Evolutionary conservation across 2,113 vertebrate species (phyloP).

Genomic region (Hypanus sabinus): DNA sequence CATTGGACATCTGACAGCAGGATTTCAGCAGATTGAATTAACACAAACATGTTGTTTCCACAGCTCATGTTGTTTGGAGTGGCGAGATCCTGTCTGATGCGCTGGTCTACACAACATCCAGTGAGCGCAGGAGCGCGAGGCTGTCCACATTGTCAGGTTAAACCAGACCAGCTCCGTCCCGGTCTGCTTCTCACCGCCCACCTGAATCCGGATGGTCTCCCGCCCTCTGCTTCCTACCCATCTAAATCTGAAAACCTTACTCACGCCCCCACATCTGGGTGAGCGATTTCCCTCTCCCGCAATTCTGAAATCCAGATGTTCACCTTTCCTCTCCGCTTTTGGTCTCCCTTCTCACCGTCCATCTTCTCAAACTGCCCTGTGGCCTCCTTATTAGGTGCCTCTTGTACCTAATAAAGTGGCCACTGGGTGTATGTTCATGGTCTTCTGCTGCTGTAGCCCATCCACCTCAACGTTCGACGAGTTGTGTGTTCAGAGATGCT

Average conservation of each 20-base stretch:
- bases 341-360: background rate
- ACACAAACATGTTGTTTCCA: constrained; percentile 28
- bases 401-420: too few relatives aligned
- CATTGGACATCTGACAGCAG: constrained; percentile 6
- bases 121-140: background rate
- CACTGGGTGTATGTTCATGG: too few relatives aligned
- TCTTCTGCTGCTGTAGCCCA: too few relatives aligned
- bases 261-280: background rate
- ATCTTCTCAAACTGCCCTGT: background rate
- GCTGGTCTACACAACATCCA: background rate
- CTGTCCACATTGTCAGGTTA: background rate
- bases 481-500: too few relatives aligned
- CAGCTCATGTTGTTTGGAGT: background rate
- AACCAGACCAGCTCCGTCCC: background rate
- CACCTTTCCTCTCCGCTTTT: background rate
- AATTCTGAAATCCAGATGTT: background rate
- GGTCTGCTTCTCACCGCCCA: background rate
- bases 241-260: background rate
- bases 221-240: background rate
- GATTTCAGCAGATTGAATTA: background rate
- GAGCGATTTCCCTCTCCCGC: too few relatives aligned
- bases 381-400: too few relatives aligned
- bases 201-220: background rate
- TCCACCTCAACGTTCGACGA: too few relatives aligned
- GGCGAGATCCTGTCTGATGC: background rate